A percentile compares a stretch with the other conserved stretches of the same genome.
Conservation (phyloP, 2,797 vertebrate species). For the Takifugu rubripes region DNA sequence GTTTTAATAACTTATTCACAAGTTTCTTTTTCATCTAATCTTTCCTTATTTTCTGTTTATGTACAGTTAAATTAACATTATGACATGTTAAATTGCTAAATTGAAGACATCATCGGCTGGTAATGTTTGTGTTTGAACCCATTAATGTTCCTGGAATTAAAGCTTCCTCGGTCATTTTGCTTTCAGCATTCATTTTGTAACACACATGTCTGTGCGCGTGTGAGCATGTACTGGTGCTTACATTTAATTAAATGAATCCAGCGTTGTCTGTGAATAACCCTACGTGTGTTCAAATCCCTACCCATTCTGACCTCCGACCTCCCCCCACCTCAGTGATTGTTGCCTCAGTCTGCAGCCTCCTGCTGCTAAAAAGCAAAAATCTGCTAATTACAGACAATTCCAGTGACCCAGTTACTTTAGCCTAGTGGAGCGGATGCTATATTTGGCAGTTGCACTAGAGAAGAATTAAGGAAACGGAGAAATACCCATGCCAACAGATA, state of each 20-base stretch:
- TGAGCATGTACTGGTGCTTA: neutral
- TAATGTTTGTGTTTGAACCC: slow-evolving; percentile 14
- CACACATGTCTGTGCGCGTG: neutral
- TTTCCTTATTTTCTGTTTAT: too few relatives aligned
- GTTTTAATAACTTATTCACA: too few relatives aligned
- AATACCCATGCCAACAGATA: slow-evolving; percentile 57
- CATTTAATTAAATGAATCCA: slow-evolving; percentile 6
- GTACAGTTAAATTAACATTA: too few relatives aligned
- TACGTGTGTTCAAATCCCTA: neutral
- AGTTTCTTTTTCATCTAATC: too few relatives aligned
- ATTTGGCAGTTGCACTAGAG: slow-evolving; percentile 63
- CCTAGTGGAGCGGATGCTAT: slow-evolving; percentile 53
- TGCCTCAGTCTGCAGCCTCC: slow-evolving; percentile 17
- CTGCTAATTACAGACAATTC: slow-evolving; percentile 66
- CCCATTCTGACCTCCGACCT: slow-evolving; percentile 32
- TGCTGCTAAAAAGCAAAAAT: slow-evolving; percentile 42
- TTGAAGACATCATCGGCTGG: slow-evolving; percentile 13
- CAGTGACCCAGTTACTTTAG: slow-evolving; percentile 69
- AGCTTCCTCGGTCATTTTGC: slow-evolving; percentile 19
- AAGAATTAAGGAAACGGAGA: slow-evolving; percentile 63
- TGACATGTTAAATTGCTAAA: neutral
- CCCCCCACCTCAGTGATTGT: slow-evolving; percentile 7
- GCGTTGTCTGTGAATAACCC: neutral
- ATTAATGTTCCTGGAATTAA: slow-evolving; percentile 33
- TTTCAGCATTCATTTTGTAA: slow-evolving; percentile 14